Evolutionary conservation across 1,140 invertebrate genomes (phyloP).

Genomic region (Paraescarpia echinospica): DNA sequence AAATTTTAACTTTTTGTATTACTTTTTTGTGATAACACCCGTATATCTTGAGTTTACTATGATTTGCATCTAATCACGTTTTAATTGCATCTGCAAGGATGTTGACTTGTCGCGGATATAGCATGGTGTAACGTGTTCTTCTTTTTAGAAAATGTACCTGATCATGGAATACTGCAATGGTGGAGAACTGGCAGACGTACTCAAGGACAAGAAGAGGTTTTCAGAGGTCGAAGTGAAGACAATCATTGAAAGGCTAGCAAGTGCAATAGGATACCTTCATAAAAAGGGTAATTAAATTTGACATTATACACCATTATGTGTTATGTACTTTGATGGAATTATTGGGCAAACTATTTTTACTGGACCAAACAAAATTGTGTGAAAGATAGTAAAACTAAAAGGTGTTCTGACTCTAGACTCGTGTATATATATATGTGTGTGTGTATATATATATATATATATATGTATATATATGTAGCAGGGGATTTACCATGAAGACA

Average conservation of each 20-base stretch:
- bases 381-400: not conserved
- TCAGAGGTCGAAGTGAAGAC: constrained; percentile 57
- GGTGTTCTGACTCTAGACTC: not conserved
- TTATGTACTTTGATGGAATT: too few relatives aligned
- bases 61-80: not conserved
- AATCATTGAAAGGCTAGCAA: constrained; percentile 59
- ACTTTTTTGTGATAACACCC: too few relatives aligned
- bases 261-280: constrained; percentile 63
- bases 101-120: not conserved
- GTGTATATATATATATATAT: too few relatives aligned
- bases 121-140: constrained; percentile 8
- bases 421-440: too few relatives aligned
- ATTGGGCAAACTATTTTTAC: not conserved
- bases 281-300: constrained; percentile 58
- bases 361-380: too few relatives aligned
- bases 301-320: not conserved
- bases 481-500: too few relatives aligned
- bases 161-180: constrained; percentile 62
- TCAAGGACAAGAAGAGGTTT: constrained; percentile 52
- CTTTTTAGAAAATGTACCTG: constrained; percentile 56
- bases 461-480: too few relatives aligned
- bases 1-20: too few relatives aligned
- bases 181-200: constrained; percentile 56
- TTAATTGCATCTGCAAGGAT: not conserved
- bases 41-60: not conserved